phyloP scores from a whole-genome alignment of 2,888 invertebrate genomes.

The Tenthredo notha region DNA sequence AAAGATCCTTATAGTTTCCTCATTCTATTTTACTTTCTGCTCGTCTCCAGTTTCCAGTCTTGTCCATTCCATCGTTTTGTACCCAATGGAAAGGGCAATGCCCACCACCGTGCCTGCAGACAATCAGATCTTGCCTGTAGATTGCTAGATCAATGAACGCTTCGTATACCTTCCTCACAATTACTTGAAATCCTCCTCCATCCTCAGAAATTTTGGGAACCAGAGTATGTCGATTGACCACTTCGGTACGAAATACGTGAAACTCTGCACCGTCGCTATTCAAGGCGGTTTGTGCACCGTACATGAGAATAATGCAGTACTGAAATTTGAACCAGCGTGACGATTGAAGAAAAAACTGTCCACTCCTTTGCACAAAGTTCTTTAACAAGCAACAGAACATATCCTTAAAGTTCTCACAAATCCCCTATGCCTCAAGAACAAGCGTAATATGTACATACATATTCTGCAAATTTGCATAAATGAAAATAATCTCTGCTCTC shows the following conservation, averaged over 20 bases:
- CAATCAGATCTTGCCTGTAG: constrained; percentile 27
- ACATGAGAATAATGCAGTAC: too few relatives aligned
- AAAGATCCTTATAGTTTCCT: constrained; percentile 31
- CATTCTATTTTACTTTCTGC: constrained; percentile 41
- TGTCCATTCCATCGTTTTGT: neutral
- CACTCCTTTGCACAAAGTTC: neutral
- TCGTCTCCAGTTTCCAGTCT: constrained; percentile 28
- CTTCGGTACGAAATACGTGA: neutral
- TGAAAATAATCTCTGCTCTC: neutral
- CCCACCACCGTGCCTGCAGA: neutral
- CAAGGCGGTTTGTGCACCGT: neutral
- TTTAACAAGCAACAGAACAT: neutral
- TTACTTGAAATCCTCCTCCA: neutral
- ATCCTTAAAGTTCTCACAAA: neutral
- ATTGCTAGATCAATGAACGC: neutral
- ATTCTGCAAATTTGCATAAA: too few relatives aligned
- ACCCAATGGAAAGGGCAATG: constrained; percentile 5
- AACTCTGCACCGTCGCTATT: neutral
- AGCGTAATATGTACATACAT: neutral
- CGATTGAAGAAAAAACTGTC: neutral
- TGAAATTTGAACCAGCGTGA: neutral
- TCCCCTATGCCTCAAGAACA: neutral
- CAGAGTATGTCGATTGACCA: neutral
- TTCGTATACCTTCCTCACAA: neutral
- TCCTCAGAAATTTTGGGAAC: neutral